phyloP scores from a whole-genome alignment of 2,113 vertebrate species.

The Pica pica region DNA sequence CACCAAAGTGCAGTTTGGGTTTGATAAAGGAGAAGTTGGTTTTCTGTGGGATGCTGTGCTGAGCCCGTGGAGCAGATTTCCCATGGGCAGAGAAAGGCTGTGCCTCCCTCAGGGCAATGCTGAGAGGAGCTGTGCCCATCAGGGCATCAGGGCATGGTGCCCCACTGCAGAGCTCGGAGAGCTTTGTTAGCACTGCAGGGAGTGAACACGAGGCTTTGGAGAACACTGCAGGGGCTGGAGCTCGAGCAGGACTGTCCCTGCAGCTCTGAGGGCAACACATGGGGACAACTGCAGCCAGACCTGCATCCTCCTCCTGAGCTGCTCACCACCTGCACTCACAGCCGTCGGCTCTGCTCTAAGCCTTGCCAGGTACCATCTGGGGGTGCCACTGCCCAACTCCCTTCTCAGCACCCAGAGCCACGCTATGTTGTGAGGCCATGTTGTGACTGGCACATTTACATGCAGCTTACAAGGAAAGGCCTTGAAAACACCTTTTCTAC shows the following conservation, averaged over 20 bases:
- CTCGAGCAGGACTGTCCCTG: neutral
- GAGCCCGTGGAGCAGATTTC: neutral
- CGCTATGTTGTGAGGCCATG: rapidly evolving
- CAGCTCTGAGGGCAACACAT: neutral
- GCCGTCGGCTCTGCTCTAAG: rapidly evolving
- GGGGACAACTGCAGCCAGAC: neutral
- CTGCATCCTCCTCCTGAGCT: neutral
- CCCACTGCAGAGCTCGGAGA: neutral
- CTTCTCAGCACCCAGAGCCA: neutral
- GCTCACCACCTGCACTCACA: rapidly evolving
- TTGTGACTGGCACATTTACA: neutral
- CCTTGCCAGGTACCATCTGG: neutral
- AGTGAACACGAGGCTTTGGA: neutral
- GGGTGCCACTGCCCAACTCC: neutral
- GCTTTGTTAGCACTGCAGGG: neutral
- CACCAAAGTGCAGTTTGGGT: neutral
- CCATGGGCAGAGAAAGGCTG: neutral
- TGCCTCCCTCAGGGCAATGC: neutral
- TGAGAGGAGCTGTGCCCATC: neutral
- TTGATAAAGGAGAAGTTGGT: neutral
- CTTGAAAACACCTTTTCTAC: neutral
- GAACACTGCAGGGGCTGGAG: neutral
- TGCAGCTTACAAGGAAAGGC: neutral
- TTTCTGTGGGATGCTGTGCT: neutral
- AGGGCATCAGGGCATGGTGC: neutral